Evolutionary conservation across 2,113 vertebrate species (phyloP).

Genomic region (Perca fluviatilis): DNA sequence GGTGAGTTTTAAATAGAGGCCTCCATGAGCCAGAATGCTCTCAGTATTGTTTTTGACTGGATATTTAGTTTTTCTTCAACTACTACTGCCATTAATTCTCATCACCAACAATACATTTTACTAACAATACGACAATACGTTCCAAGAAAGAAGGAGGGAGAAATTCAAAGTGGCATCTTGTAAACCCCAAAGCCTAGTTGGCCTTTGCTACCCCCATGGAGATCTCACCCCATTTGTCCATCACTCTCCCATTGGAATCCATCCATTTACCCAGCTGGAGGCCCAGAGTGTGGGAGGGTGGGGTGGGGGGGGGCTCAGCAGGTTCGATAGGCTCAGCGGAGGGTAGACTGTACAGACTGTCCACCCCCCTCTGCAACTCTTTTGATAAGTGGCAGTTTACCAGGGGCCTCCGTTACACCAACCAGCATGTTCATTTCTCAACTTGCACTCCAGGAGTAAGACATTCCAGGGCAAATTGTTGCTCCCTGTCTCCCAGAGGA

Average conservation of each 20-base stretch:
- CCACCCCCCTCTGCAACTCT: conserved; percentile 40
- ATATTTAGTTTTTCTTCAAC: neutral
- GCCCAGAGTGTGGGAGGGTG: too few species aligned
- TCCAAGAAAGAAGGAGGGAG: neutral
- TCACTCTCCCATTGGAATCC: conserved; percentile 65
- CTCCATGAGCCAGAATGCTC: neutral
- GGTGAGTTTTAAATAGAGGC: neutral
- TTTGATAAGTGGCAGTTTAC: conserved; percentile 68
- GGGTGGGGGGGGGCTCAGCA: conserved; percentile 57
- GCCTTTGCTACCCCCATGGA: conserved; percentile 56
- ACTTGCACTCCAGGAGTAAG: conserved; percentile 65
- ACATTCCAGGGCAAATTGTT: conserved; percentile 63
- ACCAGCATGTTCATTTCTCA: conserved; percentile 66
- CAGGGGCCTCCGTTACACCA: conserved; percentile 64
- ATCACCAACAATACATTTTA: conserved; percentile 1
- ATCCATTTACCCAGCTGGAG: conserved; percentile 82
- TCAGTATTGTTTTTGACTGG: neutral
- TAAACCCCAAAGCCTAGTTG: conserved; percentile 54
- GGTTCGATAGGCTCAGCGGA: conserved; percentile 58
- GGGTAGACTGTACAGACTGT: conserved; percentile 25
- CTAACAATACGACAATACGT: conserved; percentile 8
- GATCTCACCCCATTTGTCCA: conserved; percentile 49
- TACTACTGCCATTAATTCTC: conserved; percentile 11
- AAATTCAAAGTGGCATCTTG: conserved; percentile 38
- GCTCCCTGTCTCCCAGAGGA: conserved; percentile 53